phyloP scores from a whole-genome alignment of 2,797 vertebrate genomes.

The Sebastes trivittatus region DNA sequence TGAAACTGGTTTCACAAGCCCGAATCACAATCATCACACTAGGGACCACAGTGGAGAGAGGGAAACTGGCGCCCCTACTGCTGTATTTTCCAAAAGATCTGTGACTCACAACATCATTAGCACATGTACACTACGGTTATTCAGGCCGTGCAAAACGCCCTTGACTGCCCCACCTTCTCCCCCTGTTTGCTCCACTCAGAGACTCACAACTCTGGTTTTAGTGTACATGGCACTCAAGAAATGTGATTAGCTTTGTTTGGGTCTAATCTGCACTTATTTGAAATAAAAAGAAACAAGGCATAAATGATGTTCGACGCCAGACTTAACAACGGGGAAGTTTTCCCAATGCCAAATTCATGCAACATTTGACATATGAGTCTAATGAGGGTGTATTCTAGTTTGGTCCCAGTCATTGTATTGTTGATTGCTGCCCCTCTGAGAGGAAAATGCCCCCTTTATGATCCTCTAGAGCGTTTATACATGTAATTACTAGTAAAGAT shows the following conservation, averaged over 20 bases:
- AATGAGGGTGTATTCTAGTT: slow-evolving; percentile 22
- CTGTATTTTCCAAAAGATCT: slow-evolving; percentile 52
- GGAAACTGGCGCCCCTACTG: slow-evolving; percentile 1
- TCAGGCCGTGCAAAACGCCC: slow-evolving; percentile 38
- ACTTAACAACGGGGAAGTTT: slow-evolving; percentile 7
- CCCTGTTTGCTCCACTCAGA: slow-evolving; percentile 1
- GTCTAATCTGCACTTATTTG: slow-evolving; percentile 7
- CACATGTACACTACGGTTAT: slow-evolving; percentile 53
- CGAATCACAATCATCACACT: slow-evolving; percentile 18
- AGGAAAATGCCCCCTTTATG: slow-evolving; percentile 1
- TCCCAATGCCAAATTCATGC: slow-evolving; percentile 29
- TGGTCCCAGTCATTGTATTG: neutral
- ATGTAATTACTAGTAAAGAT: slow-evolving; percentile 17
- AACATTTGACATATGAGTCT: slow-evolving; percentile 35
- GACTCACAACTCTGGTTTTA: slow-evolving; percentile 23
- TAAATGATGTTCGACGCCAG: slow-evolving; percentile 3
- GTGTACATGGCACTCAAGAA: neutral
- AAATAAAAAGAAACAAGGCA: slow-evolving; percentile 10
- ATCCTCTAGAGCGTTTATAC: neutral
- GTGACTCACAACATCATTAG: slow-evolving; percentile 66
- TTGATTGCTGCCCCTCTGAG: neutral
- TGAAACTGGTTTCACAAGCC: slow-evolving; percentile 6
- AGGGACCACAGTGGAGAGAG: neutral
- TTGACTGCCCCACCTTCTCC: slow-evolving; percentile 47
- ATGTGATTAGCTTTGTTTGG: slow-evolving; percentile 17